A percentile compares a stretch with the other conserved stretches of the same genome.
Evolutionary conservation across 2,797 vertebrate genomes (phyloP).

Genomic region (Molossus alvarezi): DNA sequence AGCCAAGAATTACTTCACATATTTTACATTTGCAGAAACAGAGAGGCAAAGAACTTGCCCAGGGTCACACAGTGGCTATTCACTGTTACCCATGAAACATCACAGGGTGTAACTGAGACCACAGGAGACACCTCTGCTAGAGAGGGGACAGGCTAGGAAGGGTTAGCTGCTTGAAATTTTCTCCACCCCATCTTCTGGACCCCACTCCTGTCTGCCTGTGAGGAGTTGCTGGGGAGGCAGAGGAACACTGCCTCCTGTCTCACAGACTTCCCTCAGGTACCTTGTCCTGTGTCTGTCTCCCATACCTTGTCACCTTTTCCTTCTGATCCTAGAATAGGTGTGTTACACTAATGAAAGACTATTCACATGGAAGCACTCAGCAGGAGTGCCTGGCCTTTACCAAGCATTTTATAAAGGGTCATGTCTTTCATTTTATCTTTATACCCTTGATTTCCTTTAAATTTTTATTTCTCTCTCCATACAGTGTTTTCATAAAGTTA

Average conservation of each 20-base stretch:
- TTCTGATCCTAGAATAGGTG: not conserved
- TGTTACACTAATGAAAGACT: not conserved
- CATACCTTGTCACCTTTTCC: not conserved
- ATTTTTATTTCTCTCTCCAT: not conserved
- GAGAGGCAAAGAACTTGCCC: not conserved
- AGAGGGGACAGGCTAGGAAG: not conserved
- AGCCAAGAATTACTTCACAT: not conserved
- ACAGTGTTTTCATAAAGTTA: not conserved
- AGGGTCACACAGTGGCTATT: accelerated
- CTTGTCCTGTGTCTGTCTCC: not conserved
- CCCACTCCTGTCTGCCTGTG: not conserved
- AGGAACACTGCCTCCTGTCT: not conserved
- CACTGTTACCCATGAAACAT: not conserved
- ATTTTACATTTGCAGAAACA: not conserved
- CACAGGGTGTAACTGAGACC: not conserved
- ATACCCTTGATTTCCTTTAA: not conserved
- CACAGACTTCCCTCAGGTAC: not conserved
- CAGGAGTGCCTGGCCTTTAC: not conserved
- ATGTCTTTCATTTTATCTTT: not conserved
- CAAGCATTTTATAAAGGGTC: not conserved
- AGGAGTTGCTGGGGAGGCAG: not conserved
- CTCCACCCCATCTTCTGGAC: not conserved
- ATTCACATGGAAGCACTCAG: not conserved
- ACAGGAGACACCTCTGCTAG: too few species aligned
- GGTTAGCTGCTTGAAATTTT: not conserved